Base-by-base conservation (phyloP, 2,113 vertebrate species). In the Semicossyphus pulcher region DNA sequence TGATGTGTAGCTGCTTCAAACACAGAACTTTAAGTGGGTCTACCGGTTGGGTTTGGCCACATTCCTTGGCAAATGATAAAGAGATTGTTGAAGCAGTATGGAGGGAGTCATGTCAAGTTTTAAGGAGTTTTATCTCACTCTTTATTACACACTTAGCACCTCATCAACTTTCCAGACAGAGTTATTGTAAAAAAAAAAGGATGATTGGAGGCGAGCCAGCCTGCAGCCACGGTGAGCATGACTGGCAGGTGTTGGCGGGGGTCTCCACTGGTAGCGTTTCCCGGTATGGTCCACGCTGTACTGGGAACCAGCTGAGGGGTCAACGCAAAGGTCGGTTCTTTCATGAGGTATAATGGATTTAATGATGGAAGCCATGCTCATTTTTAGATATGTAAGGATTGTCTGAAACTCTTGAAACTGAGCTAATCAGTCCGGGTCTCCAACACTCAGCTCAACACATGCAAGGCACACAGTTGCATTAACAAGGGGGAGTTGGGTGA, bases 71-170 rank as follows among this genome's bases (percentile, higher is more conserved):
- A 84, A 86, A 86, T 72, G 84, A 84, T 80, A 12, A 86, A 86
- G 76, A 72, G 44, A 53, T 66, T 81, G 70, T 72, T 69, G 36
- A 68, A 81, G 44, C 47, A 82, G 52, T 49, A 31, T 66, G 58
- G 74, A 88, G 53, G 74, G 32, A 83, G 72, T 76, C 62, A 16
- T 86, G 80, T 92, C 78, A 79, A 84, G 70, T 91, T 86, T 90
- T 79, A 85, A 86, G 69, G 76, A 74, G 76, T 90, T 88, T 86
- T 83, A 85, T 88, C 87, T 91, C 84, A 77, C 63, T 72, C 78
- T 93, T 94, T 94, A 94, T 88, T 81, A 85, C 64, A 87, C 78
- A 86, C 86, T 93, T 94, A 91, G 82, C 92, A 94, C 93, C 86
- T 94, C 88, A 94, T 94, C 91, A 93, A 74, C 32, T 86, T 88